These are phyloP conservation scores for Charadrius vociferus DNA, from an alignment of 2,113 vertebrate genomes.

Conservation along the genomic window DNA sequence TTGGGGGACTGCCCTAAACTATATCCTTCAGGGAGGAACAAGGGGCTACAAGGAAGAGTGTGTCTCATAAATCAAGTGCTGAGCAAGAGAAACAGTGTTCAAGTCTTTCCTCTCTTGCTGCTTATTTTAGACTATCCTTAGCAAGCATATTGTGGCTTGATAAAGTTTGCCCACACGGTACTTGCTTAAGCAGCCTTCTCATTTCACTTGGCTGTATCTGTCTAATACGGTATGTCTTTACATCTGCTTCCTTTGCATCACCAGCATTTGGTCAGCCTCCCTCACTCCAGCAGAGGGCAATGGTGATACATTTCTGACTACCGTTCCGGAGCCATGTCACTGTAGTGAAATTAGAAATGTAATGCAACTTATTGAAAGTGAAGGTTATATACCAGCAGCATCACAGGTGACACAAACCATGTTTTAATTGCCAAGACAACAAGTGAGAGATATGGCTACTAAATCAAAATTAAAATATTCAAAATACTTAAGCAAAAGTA, in stretches of 20 bases:
- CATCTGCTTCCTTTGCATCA: not conserved
- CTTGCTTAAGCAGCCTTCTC: not conserved
- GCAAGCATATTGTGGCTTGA: not conserved
- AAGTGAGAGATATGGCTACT: not conserved
- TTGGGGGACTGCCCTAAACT: not conserved
- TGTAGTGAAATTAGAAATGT: not conserved
- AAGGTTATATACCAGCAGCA: not conserved
- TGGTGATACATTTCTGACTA: not conserved
- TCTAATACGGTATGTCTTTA: not conserved
- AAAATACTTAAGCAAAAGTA: not conserved
- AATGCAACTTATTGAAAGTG: not conserved
- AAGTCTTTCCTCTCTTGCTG: not conserved
- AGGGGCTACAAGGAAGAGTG: not conserved
- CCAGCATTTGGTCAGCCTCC: too few relatives aligned
- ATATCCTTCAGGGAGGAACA: not conserved
- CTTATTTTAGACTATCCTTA: not conserved
- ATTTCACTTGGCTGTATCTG: not conserved
- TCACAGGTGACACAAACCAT: not conserved
- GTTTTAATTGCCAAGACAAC: not conserved
- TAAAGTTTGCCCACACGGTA: not conserved
- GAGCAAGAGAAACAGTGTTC: not conserved
- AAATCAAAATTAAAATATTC: not conserved
- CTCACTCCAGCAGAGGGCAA: not conserved
- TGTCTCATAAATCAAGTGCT: not conserved
- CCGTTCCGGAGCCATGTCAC: rapidly evolving